Evolutionary conservation across 2,113 vertebrate species (phyloP).

Genomic region (Electrona antarctica): DNA sequence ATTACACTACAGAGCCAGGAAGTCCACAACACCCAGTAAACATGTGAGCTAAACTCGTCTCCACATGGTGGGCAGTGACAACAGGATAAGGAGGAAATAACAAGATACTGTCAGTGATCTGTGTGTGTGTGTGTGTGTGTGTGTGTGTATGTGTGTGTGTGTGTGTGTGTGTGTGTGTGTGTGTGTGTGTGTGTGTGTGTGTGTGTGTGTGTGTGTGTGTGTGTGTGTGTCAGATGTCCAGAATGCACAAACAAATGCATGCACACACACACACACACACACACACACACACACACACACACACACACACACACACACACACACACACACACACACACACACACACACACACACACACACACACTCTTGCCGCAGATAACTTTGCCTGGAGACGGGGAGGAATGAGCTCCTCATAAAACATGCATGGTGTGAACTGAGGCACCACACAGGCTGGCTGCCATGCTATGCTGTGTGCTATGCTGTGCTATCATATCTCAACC

Average conservation of each 20-base stretch:
- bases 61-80: conserved; percentile 36
- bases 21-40: conserved; percentile 48
- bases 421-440: conserved; percentile 55
- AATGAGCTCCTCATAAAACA: conserved; percentile 73
- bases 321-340: background rate
- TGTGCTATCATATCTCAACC: conserved; percentile 19
- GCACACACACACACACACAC: background rate
- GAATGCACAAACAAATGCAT: background rate
- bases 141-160: background rate
- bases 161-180: too few relatives aligned
- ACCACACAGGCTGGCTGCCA: conserved; percentile 13
- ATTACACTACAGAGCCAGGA: conserved; percentile 72
- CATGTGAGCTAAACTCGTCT: conserved; percentile 55
- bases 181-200: background rate
- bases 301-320: background rate
- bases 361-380: conserved; percentile 36
- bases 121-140: background rate
- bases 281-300: background rate
- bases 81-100: conserved; percentile 39
- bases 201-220: background rate
- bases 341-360: background rate
- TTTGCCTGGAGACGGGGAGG: conserved; percentile 63
- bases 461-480: background rate
- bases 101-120: conserved; percentile 42
- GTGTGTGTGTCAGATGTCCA: background rate